Base-by-base conservation (phyloP, 2,113 vertebrate species). In the Solea senegalensis region DNA sequence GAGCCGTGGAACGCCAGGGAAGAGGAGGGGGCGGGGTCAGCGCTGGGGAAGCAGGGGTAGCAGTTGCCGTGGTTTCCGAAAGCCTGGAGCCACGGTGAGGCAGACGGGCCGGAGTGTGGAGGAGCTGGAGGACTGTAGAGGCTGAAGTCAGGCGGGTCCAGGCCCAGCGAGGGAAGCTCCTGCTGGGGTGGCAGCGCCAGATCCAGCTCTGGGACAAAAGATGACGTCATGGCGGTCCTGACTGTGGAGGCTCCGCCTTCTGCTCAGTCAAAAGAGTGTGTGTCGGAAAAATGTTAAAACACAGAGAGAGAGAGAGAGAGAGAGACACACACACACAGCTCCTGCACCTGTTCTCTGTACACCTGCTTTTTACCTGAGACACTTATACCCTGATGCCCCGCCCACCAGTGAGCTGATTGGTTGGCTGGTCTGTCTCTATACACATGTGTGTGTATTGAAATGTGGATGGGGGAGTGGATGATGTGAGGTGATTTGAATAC, bases 101-200 rank as follows among this genome's bases (percentile, higher is more conserved):
- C 16, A 91, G 85, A 87, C 91, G 92, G 5, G 94, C 93, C 14
- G 92, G 94, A 3, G 90, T 92, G 84, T 86, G 41, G 93, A 62
- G 93, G 28, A 9, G 91, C 92, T 55, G 95, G 94, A 0, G 95
- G 93, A 3, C 95, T 94, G 90, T 96, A 97, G 49, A 97, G 91
- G 54, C 90, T 96, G 94, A 96, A 95, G 88, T 97, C 95, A 0
- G 93, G 94, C 26, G 94, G 90, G 8, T 97, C 95, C 73, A 97
- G 93, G 54, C 94, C 95, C 87, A 89, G 71, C 52, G 67, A 75
- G 0, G 27, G 64, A 1, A 77, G 69, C 39, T 84, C n/a, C 95
- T 94, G 50, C 75, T 95, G 86, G 95, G 94, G 88, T 0, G 91
- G 85, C 1, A 95, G 92, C 13, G 96, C 94, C 50, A 94, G 92